Conservation (phyloP, 2,113 vertebrate genomes). For the Hoplias malabaricus region DNA sequence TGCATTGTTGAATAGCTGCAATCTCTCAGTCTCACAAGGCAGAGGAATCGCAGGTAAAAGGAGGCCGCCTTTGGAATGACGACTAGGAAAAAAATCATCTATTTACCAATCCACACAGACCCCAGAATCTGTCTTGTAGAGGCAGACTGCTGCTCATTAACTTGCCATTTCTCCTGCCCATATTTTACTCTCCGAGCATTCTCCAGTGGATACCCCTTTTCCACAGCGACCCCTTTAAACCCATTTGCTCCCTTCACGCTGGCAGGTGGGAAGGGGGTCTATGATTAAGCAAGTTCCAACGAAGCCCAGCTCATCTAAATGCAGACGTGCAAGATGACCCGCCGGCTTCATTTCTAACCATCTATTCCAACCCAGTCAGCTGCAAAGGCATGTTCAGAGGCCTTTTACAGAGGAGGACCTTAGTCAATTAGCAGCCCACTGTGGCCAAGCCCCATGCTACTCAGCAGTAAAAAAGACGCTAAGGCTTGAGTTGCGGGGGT, state of each 20-base stretch:
- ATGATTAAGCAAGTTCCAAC: slow-evolving; percentile 67
- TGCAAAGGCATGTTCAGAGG: slow-evolving; percentile 61
- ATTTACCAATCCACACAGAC: not conserved
- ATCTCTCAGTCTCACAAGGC: not conserved
- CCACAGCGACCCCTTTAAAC: slow-evolving; percentile 64
- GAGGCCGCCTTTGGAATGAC: not conserved
- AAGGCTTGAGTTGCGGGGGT: slow-evolving; percentile 50
- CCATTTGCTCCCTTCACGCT: slow-evolving; percentile 45
- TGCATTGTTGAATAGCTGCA: slow-evolving; percentile 3
- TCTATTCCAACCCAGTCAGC: slow-evolving; percentile 72
- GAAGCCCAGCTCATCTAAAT: slow-evolving; percentile 65
- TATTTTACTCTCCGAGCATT: slow-evolving; percentile 60
- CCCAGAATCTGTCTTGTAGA: not conserved
- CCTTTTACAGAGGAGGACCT: slow-evolving; percentile 62
- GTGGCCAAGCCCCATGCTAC: slow-evolving; percentile 67
- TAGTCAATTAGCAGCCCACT: slow-evolving; percentile 59
- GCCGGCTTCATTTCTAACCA: slow-evolving; percentile 45
- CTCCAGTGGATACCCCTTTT: slow-evolving; percentile 60
- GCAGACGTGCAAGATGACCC: slow-evolving; percentile 48
- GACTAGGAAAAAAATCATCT: not conserved
- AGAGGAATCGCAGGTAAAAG: slow-evolving; percentile 12
- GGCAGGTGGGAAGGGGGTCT: slow-evolving; percentile 48
- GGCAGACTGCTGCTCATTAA: slow-evolving; percentile 66
- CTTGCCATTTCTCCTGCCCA: slow-evolving; percentile 61
- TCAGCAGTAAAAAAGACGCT: slow-evolving; percentile 74